Evolutionary conservation across 1,140 invertebrate species (phyloP).

Genomic region (Tetragonula clypearis): DNA sequence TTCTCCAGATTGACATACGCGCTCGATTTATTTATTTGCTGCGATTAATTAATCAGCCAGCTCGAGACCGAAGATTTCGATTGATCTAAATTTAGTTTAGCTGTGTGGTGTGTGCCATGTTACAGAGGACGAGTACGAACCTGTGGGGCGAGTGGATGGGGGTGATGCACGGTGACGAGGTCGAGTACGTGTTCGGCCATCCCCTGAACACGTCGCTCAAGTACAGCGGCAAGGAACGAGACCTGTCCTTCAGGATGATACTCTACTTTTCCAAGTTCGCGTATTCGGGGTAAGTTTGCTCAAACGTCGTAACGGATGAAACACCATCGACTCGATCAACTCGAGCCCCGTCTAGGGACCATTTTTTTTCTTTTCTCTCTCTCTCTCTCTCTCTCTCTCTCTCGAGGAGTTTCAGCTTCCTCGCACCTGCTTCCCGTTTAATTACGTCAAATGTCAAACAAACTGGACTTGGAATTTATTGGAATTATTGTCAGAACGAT

Average conservation of each 20-base stretch:
- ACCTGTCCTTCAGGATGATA: conserved; percentile 93
- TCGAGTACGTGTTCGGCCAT: conserved; percentile 97
- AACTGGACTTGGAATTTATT: no score
- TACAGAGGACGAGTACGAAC: conserved; percentile 93
- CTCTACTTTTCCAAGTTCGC: conserved; percentile 93
- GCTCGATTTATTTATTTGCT: no score
- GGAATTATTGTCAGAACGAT: no score
- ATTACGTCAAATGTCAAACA: no score
- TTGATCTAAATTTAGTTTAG: no score
- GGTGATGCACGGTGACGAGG: conserved; percentile 97
- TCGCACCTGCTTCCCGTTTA: no score
- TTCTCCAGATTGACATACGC: no score
- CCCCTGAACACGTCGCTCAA: conserved; percentile 92
- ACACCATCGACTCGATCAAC: not conserved
- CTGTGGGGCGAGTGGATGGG: conserved; percentile 99
- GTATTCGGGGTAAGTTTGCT: conserved; percentile 88
- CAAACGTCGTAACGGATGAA: not conserved
- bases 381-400: no score
- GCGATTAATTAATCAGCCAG: no score
- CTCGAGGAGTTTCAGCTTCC: no score
- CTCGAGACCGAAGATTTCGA: no score
- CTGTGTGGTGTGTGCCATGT: conserved; percentile 62
- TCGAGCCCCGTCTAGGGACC: not conserved
- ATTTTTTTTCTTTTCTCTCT: not conserved
- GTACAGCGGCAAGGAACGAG: conserved; percentile 91